Evolutionary conservation across 2,113 vertebrate species (phyloP), one percentile per base, ranked within the genome.

Genomic region (Tylochromis polylepis): DNA sequence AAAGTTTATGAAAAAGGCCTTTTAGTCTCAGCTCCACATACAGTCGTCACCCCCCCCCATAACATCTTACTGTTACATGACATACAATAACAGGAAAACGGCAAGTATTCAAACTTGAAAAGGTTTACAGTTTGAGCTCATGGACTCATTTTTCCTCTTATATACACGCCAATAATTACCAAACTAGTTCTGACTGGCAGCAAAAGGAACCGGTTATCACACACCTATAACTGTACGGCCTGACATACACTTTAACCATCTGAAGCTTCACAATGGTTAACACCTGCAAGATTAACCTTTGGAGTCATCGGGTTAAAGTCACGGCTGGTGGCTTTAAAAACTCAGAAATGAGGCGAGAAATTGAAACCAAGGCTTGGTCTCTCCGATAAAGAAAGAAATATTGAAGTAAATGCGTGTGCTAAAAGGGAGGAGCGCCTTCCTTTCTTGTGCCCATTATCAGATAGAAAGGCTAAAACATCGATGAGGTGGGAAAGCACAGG

Each of bases 391-490:
- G 67, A 82, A 62, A 75, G 57, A 11, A 82, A 82, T 60, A 60
- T 49, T 29, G 51, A 86, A 88, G 62, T 38, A 77, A 81, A 79
- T 79, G 34, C 24, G 11, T 20, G 14, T 49, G 62, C 65, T 81
- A 51, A 80, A 80, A 24, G 53, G 75, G 83, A 85, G 36, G 82
- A 81, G 83, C 79, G 12, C 8, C 24, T 56, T 83, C 4, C 22
- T 51, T 83, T 81, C 72, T 78, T 11, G 7, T 9, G 58, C 81
- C 87, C 81, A 86, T 92, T 86, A 90, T 59, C 60, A 82, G 51
- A 88, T 12, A 57, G 80, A 70, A 80, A 41, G 27, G 51, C 70
- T 81, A 55, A 86, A 85, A 90, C 86, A 87, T 81, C 14, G 82
- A 75, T 16, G 55, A 49, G 18, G 65, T 38, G 82, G 77, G 85